Conservation (phyloP, 2,797 vertebrate genomes). For the Acipenser ruthenus region DNA sequence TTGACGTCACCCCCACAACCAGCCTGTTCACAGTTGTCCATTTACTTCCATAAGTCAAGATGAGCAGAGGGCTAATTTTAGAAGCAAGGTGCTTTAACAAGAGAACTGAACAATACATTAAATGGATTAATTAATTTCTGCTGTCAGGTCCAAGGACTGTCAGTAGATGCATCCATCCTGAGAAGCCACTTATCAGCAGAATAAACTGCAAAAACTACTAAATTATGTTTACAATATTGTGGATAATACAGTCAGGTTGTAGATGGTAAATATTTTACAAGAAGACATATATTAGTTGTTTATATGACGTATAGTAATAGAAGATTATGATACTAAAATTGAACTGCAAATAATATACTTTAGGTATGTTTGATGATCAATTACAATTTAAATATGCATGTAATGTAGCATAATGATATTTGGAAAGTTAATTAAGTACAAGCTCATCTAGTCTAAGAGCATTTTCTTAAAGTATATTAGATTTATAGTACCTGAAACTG, state of each 20-base stretch:
- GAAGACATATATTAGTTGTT: conserved; percentile 26
- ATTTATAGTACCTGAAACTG: too few relatives aligned
- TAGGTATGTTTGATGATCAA: too few relatives aligned
- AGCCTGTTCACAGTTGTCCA: too few relatives aligned
- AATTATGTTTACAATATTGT: conserved; percentile 15
- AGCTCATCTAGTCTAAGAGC: too few relatives aligned
- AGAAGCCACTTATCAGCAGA: conserved; percentile 24
- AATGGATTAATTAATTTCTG: conserved; percentile 54
- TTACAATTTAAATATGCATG: too few relatives aligned
- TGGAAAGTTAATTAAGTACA: too few relatives aligned
- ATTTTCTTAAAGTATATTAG: too few relatives aligned
- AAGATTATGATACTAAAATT: conserved; percentile 28
- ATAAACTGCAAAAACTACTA: neutral
- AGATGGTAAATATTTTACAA: conserved; percentile 23
- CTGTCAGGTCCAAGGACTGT: conserved; percentile 44
- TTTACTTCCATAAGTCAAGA: neutral
- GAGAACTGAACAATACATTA: conserved; percentile 57
- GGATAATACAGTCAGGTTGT: conserved; percentile 19
- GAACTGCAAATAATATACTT: conserved; percentile 22
- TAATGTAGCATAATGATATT: too few relatives aligned
- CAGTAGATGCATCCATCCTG: conserved; percentile 14
- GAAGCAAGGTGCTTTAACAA: conserved; percentile 45
- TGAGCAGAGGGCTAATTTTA: conserved; percentile 23
- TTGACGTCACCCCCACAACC: too few relatives aligned
- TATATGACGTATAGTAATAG: conserved; percentile 28